Evolutionary conservation across 2,888 invertebrate genomes (phyloP), one percentile per base, ranked within the genome.

Genomic region (Ditula angustiorana): DNA sequence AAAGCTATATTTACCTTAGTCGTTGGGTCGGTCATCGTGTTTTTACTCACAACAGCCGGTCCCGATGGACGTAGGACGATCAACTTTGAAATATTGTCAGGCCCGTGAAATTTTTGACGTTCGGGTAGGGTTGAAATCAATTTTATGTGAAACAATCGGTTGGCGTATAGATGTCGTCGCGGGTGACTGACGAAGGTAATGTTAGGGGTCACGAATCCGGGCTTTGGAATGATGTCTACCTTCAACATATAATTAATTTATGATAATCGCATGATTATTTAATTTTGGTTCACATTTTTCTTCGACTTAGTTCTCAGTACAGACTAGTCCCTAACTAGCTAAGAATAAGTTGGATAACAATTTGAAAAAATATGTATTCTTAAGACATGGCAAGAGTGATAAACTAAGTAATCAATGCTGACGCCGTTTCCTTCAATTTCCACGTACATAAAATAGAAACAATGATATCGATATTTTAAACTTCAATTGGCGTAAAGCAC

Each of bases 1-100:
- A 84, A 84, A 82, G 82, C 80, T 80, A 84, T 87, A 83, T 89
- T 87, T 87, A 84, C 86, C 80, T 79, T 79, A 78, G 80, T 76
- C 76, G 80, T 75, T 76, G 76, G 80, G 77, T 70, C 79, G 81
- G 77, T 76, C 83, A 80, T 80, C 78, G 73, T 88, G 84, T 86
- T 88, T 86, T 86, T 86, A 81, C 76, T 86, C 85, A 85, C 83
- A 87, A 87, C 86, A 85, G 75, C 71, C 74, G 73, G 76, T 72
- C 77, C 76, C 73, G 71, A 46, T 50, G 66, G 68, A 60, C 73
- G 19, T 13, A 53, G 53, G 8, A 35, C 23, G 70, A 74, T 78
- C 80, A 75, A 77, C 73, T 77, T 62, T 78, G 79, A 84, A 84
- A 84, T 84, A 84, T 82, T 78, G 76, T 78, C 66, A 71, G 73